phyloP scores from a whole-genome alignment of 2,797 vertebrate genomes.

The Channa striata region DNA sequence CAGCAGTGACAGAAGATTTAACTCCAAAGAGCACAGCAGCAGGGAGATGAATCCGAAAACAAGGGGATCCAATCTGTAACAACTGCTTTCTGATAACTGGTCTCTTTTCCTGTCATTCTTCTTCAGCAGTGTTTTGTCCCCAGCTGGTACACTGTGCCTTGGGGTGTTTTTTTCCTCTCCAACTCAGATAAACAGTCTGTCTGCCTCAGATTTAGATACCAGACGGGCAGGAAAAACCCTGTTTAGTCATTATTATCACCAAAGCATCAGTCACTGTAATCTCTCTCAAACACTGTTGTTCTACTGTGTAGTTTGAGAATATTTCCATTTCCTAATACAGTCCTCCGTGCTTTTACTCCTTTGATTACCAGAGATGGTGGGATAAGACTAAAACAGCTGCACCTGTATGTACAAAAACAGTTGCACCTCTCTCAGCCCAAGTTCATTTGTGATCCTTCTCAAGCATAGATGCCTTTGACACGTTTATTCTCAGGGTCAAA shows the following conservation, averaged over 20 bases:
- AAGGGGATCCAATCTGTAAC: conserved; percentile 13
- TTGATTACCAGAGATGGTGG: conserved; percentile 3
- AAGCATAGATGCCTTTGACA: conserved; percentile 90
- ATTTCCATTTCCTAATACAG: background rate
- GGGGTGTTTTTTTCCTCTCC: conserved; percentile 11
- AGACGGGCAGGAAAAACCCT: conserved; percentile 11
- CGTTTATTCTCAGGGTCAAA: conserved; percentile 95
- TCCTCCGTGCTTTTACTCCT: background rate
- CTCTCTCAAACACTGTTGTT: conserved; percentile 26
- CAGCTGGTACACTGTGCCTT: conserved; percentile 17
- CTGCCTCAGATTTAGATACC: conserved; percentile 30
- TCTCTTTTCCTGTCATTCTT: conserved; percentile 23
- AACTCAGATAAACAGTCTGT: conserved; percentile 29
- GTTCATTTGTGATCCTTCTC: conserved; percentile 32
- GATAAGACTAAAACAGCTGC: background rate
- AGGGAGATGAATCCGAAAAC: background rate
- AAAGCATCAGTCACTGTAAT: conserved; percentile 45
- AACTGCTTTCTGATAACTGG: conserved; percentile 44
- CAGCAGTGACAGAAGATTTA: conserved; percentile 13
- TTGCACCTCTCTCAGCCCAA: conserved; percentile 11
- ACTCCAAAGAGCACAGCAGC: conserved; percentile 1
- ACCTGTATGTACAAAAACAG: conserved; percentile 15
- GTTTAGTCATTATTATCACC: conserved; percentile 29
- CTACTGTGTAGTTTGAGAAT: background rate
- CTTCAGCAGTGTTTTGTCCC: conserved; percentile 38